Base-by-base conservation (phyloP, 2,113 vertebrate genomes). In the Acanthisitta chloris region DNA sequence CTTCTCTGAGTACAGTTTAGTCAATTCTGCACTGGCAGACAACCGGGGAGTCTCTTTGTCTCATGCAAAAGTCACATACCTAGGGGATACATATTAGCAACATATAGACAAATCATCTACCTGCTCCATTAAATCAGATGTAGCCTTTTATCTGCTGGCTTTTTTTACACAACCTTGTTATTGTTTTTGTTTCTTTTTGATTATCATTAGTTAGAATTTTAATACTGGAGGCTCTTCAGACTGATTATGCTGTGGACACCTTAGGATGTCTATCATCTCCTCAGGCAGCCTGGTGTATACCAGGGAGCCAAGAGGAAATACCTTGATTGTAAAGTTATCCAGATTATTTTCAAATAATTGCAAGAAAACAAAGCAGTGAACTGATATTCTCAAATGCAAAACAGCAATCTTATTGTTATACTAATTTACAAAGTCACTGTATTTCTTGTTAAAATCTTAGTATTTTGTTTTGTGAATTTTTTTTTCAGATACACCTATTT, bases 321-420 rank as follows among this genome's bases (percentile, higher is more conserved):
- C 96, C 97, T 98, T 98, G 98, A 98, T 98, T 98, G 97, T 98
- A 98, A 97, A 98, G 97, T 98, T 98, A 98, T 95, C 97, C 93
- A 98, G 96, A 96, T 98, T 98, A 98, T 98, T 98, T 98, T 98
- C 96, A 98, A 98, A 98, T 98, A 98, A 98, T 98, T 98, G 92
- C 97, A 97, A 98, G 97, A 98, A 98, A 98, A 98, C 97, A 98
- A 98, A 97, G 96, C 92, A 83, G 73, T 52, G 83, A 96, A 96
- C 94, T 95, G 94, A 94, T 97, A 97, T 96, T 97, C 87, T 98
- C 92, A 97, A 97, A 97, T 94, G 95, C 93, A 96, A 95, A 96
- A 84, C 65, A 95, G 64, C 59, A 81, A 54, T 77, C 88, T 92
- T 97, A 91, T 96, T 97, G 90, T 97, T 97, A 69, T 74, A 97